Evolutionary conservation across 2,113 vertebrate genomes (phyloP).

Genomic region (Regulus satrapa): DNA sequence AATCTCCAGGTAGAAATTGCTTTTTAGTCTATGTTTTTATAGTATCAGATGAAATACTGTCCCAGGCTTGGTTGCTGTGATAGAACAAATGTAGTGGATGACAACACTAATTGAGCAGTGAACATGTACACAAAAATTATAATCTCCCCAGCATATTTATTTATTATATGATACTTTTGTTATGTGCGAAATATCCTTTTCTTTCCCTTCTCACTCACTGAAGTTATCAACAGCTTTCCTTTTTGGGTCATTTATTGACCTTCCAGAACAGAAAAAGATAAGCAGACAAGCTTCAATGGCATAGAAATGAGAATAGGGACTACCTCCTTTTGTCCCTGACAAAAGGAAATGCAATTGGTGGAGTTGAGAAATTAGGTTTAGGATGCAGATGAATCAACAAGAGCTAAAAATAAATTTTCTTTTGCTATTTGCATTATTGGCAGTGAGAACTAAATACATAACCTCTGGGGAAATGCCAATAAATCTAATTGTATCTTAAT

Average conservation of each 20-base stretch:
- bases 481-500: background rate
- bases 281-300: background rate
- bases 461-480: background rate
- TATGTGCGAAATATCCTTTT: background rate
- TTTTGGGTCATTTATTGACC: background rate
- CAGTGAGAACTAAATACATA: slow-evolving; percentile 22
- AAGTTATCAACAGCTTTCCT: background rate
- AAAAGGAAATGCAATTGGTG: background rate
- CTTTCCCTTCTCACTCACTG: background rate
- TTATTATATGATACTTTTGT: background rate
- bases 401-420: background rate
- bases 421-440: slow-evolving; percentile 19
- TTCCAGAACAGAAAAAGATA: background rate
- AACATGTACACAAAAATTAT: background rate
- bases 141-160: background rate
- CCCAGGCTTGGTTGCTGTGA: background rate
- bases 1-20: background rate
- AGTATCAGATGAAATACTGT: background rate
- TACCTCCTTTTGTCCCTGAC: background rate
- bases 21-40: background rate
- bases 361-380: background rate
- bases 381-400: background rate
- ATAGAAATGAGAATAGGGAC: background rate
- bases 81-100: background rate
- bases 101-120: background rate